phyloP scores from a whole-genome alignment of 2,797 vertebrate species.

The Falco concolor region DNA sequence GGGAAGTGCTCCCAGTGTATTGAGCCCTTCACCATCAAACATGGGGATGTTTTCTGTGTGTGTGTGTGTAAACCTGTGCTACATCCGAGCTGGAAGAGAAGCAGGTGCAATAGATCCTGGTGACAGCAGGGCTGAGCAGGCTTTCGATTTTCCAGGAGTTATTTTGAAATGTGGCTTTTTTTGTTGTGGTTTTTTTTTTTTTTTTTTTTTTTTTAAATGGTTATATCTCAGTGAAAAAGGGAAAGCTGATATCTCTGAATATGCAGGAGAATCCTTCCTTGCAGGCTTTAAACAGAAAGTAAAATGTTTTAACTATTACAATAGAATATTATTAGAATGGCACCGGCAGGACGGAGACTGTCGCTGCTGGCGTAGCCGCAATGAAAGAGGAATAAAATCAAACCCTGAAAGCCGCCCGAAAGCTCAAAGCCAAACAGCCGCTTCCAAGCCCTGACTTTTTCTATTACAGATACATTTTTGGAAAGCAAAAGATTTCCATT shows the following conservation, averaged over 20 bases:
- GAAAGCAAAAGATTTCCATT: background rate
- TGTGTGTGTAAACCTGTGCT: background rate
- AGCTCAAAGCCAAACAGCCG: background rate
- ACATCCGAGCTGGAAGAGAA: background rate
- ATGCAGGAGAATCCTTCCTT: background rate
- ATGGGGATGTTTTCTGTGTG: background rate
- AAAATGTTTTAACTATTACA: background rate
- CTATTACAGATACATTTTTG: background rate
- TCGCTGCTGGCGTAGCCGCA: background rate
- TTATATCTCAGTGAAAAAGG: background rate
- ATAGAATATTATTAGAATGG: background rate
- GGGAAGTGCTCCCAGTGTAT: accelerated
- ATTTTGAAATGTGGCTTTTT: background rate
- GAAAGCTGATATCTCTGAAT: background rate
- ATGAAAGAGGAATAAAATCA: background rate
- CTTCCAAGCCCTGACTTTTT: background rate
- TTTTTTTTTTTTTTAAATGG: background rate
- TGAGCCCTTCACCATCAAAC: accelerated
- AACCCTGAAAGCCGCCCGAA: background rate
- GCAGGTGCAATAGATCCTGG: background rate
- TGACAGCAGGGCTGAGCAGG: background rate
- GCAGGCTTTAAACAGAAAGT: background rate
- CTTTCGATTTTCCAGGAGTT: background rate
- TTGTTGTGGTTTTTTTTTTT: background rate
- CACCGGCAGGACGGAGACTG: background rate